These are phyloP conservation scores for Anarsia innoxiella DNA, from an alignment of 2,888 invertebrate genomes.

Conservation along the genomic window DNA sequence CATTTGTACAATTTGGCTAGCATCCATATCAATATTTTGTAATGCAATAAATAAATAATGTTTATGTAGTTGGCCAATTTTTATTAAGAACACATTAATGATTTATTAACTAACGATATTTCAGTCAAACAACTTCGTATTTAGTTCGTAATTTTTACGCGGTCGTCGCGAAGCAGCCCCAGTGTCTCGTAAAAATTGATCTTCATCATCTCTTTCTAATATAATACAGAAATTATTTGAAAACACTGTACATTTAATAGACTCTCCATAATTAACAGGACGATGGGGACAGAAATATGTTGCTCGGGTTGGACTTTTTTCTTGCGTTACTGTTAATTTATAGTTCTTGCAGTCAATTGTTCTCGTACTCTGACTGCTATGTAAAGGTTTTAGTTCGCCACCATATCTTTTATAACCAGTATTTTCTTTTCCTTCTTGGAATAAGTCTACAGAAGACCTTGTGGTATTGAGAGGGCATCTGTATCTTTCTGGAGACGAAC, in stretches of 20 bases:
- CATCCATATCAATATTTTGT: too few species aligned
- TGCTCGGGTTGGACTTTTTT: slow-evolving; percentile 38
- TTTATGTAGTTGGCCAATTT: too few species aligned
- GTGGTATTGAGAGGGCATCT: too few species aligned
- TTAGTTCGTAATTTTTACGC: too few species aligned
- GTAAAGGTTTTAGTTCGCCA: neutral
- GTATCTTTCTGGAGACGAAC: slow-evolving; percentile 54
- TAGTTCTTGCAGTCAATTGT: slow-evolving; percentile 65
- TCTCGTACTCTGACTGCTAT: slow-evolving; percentile 16
- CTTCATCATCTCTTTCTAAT: slow-evolving; percentile 48
- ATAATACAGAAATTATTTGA: slow-evolving; percentile 63
- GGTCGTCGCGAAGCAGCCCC: slow-evolving; percentile 49
- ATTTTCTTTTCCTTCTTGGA: too few species aligned
- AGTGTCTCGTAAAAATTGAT: slow-evolving; percentile 43
- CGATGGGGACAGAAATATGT: slow-evolving; percentile 59
- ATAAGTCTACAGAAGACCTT: slow-evolving; percentile 24
- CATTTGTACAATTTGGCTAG: too few species aligned
- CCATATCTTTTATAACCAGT: slow-evolving; percentile 14
- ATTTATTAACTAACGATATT: too few species aligned
- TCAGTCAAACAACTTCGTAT: too few species aligned
- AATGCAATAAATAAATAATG: too few species aligned
- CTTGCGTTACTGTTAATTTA: slow-evolving; percentile 56
- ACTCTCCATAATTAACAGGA: slow-evolving; percentile 41
- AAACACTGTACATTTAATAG: slow-evolving; percentile 56
- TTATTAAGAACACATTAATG: too few species aligned